phyloP scores from a whole-genome alignment of 2,113 vertebrate species.

The Montifringilla adamsi region DNA sequence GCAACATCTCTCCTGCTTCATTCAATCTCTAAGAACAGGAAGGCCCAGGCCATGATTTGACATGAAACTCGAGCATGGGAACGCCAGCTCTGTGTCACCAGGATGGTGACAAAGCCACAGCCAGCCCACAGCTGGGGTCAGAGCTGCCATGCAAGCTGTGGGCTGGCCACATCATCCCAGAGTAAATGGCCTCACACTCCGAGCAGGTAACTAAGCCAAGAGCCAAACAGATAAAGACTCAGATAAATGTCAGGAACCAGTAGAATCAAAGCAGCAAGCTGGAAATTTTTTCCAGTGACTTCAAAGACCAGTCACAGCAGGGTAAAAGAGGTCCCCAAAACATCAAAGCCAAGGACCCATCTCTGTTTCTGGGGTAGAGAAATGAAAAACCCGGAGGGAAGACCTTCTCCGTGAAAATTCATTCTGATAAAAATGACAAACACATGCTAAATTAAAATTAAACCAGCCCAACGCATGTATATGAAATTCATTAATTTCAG shows the following conservation, averaged over 20 bases:
- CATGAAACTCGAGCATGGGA: neutral
- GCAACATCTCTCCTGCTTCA: neutral
- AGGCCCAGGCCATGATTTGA: neutral
- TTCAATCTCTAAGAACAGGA: rapidly evolving
- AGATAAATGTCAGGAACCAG: neutral
- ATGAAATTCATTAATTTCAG: conserved; percentile 62
- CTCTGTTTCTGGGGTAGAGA: neutral
- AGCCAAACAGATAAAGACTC: neutral
- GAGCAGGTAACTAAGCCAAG: neutral
- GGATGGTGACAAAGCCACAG: neutral
- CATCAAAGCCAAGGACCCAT: neutral
- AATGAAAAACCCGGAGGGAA: conserved; percentile 5
- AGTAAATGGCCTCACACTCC: neutral
- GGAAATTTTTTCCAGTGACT: neutral
- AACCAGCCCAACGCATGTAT: neutral
- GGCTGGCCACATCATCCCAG: neutral
- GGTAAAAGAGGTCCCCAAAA: neutral
- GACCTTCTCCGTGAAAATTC: conserved; percentile 43
- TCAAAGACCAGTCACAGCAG: neutral
- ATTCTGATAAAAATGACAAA: conserved; percentile 49
- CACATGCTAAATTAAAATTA: conserved; percentile 56
- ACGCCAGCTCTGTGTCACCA: neutral
- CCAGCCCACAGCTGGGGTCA: neutral
- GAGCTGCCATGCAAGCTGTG: neutral
- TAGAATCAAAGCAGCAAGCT: neutral